Evolutionary conservation across 2,113 vertebrate genomes (phyloP).

Genomic region (Hippocampus guttulatus): DNA sequence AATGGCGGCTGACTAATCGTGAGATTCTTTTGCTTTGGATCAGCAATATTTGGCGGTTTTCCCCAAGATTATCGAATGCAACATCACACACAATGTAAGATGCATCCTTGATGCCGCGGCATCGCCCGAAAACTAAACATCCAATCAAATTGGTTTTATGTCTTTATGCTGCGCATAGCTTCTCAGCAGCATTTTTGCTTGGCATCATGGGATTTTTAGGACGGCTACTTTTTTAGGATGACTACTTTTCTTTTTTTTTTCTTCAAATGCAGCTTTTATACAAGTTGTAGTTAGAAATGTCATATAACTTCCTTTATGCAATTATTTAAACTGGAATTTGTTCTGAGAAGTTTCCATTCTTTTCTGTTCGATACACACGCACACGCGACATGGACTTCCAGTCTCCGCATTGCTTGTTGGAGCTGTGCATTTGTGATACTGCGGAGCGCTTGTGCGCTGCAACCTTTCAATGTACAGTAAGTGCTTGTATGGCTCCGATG

Average conservation of each 20-base stretch:
- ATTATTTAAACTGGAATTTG: too few species aligned
- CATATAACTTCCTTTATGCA: too few species aligned
- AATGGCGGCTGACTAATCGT: too few species aligned
- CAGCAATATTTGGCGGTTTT: neutral
- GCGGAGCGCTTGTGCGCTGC: too few species aligned
- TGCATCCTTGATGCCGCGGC: conserved; percentile 56
- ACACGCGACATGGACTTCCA: neutral
- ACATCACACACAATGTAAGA: conserved; percentile 16
- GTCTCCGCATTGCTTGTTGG: neutral
- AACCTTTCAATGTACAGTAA: neutral
- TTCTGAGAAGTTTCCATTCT: too few species aligned
- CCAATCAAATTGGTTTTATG: neutral
- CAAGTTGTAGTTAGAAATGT: too few species aligned
- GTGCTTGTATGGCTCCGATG: neutral
- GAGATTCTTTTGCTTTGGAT: neutral
- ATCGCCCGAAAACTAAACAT: conserved; percentile 56
- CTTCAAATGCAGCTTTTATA: too few species aligned
- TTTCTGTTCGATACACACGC: neutral
- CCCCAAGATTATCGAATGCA: conserved; percentile 21
- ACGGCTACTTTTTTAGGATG: too few species aligned
- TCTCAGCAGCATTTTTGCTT: too few species aligned
- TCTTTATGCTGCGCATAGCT: conserved; percentile 50
- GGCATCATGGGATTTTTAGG: too few species aligned
- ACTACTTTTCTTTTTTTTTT: too few species aligned
- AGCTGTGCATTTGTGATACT: neutral